Evolutionary conservation across 1,140 invertebrate species (phyloP).

Genomic region (Aleiodes sp.): DNA sequence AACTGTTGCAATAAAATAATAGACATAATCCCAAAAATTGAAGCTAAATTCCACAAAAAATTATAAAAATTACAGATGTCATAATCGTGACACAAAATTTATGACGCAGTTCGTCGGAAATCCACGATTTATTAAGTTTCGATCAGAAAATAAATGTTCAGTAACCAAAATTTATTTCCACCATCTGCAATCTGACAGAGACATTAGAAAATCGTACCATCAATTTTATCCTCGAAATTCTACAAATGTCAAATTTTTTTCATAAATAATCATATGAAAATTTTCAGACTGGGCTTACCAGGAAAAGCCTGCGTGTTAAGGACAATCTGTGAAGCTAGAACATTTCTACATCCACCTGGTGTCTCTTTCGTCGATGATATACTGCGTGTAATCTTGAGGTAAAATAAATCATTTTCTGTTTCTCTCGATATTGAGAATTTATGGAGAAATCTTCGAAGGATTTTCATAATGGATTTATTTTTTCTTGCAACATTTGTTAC

Average conservation of each 20-base stretch:
- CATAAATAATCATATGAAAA: slow-evolving; percentile 4
- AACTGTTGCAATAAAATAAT: too few species aligned
- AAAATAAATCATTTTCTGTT: slow-evolving; percentile 46
- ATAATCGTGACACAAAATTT: too few species aligned
- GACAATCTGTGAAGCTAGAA: slow-evolving; percentile 74
- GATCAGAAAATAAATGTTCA: too few species aligned
- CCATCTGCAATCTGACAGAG: too few species aligned
- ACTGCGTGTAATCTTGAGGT: slow-evolving; percentile 73
- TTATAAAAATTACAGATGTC: too few species aligned
- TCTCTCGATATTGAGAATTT: slow-evolving; percentile 14
- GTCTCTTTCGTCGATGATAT: slow-evolving; percentile 74
- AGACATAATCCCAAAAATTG: too few species aligned
- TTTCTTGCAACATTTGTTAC: slow-evolving; percentile 42
- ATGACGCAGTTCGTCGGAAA: too few species aligned
- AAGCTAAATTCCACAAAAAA: too few species aligned
- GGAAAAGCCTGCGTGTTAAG: slow-evolving; percentile 73
- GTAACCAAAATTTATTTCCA: too few species aligned
- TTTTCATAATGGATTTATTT: slow-evolving; percentile 12
- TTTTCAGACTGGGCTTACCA: slow-evolving; percentile 70
- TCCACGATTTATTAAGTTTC: too few species aligned
- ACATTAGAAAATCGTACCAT: not conserved
- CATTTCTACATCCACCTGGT: slow-evolving; percentile 68
- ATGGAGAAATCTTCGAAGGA: not conserved
- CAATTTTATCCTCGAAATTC: not conserved
- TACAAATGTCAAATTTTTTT: not conserved